A percentile compares a stretch with the other conserved stretches of the same genome.
Conservation (phyloP, 1,140 invertebrate species). For the Dreissena rostriformis region DNA sequence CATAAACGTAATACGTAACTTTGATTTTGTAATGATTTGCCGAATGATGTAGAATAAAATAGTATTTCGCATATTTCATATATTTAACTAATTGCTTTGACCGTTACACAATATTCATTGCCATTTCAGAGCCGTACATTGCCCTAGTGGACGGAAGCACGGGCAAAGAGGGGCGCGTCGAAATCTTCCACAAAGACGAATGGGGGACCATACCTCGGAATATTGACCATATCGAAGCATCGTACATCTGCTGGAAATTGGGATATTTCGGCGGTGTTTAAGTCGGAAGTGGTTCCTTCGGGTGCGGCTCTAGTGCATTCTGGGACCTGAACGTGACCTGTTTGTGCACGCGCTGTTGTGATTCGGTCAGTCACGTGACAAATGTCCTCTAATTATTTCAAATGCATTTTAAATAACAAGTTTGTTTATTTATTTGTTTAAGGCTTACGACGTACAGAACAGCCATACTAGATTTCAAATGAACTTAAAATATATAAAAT, state of each 20-base stretch:
- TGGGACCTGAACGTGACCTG: conserved; percentile 68
- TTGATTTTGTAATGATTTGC: no score
- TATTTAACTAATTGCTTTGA: no score
- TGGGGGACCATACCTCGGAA: conserved; percentile 96
- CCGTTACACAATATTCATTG: no score
- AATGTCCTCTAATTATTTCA: no score
- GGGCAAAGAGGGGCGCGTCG: conserved; percentile 89
- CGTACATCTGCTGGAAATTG: conserved; percentile 90
- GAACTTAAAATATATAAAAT: no score
- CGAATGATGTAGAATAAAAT: no score
- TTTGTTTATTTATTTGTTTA: no score
- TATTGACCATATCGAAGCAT: conserved; percentile 91
- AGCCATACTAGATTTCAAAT: no score
- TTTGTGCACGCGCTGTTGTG: conserved; percentile 51
- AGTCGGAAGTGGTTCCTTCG: conserved; percentile 61
- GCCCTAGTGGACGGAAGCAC: conserved; percentile 73
- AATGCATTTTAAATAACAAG: no score
- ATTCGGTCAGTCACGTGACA: conserved; percentile 26
- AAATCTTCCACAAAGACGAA: conserved; percentile 91
- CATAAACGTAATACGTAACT: no score
- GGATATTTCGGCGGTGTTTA: conserved; percentile 80
- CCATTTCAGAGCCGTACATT: conserved; percentile 64
- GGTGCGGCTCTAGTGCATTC: conserved; percentile 55
- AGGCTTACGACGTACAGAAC: no score
- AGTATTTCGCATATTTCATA: no score